Base-by-base conservation (phyloP, 2,113 vertebrate species). In the Guaruba guarouba region DNA sequence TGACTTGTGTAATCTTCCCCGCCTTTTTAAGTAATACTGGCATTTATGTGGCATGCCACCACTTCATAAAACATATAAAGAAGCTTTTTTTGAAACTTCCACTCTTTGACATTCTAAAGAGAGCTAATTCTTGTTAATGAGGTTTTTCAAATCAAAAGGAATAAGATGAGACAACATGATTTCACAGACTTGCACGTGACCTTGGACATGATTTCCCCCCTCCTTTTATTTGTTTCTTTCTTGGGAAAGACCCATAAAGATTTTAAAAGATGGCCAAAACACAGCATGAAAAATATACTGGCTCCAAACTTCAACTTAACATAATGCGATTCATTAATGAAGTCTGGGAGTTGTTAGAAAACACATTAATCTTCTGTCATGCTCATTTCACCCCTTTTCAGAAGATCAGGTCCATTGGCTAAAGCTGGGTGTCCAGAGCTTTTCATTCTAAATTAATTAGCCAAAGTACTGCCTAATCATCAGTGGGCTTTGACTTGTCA, bases 391-490 rank as follows among this genome's bases (percentile, higher is more conserved):
- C 74, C 70, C 89, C 62, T 37, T 82, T 91, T 82, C 63, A 91
- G 69, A 10, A 84, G 84, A 89, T 92, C 39, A 28, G 70, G 29
- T 87, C 77, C 87, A 31, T 3, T 52, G 77, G 66, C 69, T 79
- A 20, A 61, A 84, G 44, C 64, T 27, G 35, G 74, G 48, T 44
- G 81, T 52, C 77, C 83, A 39, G 61, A 68, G 2, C 29, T 84
- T 80, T 89, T 41, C 46, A 18, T 71, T 78, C 73, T 71, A 90
- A 93, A 91, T 91, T 81, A 95, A 95, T 97, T 92, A 96, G 69
- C 94, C 91, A 95, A 90, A 93, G 80, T 48, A 35, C 51, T 75
- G 61, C 80, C 80, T 92, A 88, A 91, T 74, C 73, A 88, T 64
- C 12, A 3, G 73, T 18, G 2, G 76, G 76, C 73, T 93, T 63